Evolutionary conservation across 2,113 vertebrate genomes (phyloP), one percentile per base, ranked within the genome.

Genomic region (Oceanodroma tethys): DNA sequence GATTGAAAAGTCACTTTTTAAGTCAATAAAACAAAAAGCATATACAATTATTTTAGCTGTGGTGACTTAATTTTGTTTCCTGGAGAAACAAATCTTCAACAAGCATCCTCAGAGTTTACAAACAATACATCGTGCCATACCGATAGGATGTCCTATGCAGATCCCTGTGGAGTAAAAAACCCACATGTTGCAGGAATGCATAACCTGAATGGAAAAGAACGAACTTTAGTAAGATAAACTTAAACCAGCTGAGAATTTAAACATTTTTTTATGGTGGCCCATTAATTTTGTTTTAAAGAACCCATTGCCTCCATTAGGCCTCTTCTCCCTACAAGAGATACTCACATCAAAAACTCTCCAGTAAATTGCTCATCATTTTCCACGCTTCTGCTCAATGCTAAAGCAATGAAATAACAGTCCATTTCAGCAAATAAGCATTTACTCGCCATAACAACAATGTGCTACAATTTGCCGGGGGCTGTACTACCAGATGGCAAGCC

Each of bases 271-370:
- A 83, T 42, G 21, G 29, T 40, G 34, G 18, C 14, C 48, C 50
- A 50, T 80, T 68, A 65, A 56, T 84, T 92, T 90, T 87, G 29
- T 76, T 90, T 36, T 73, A 73, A 93, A 81, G 72, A 89, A 93
- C 10, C 43, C 52, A 30, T 43, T 76, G 59, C n/a, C 78, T 93
- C 48, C 74, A 71, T 75, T 66, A 66, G 38, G 52, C 43, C 50
- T 58, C 55, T 60, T 86, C 47, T 91, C 36, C 40, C 21, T 56
- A 36, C 6, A 2, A 34, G 12, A 86, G 36, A 76, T 30, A 18
- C 7, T 70, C 4, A 0, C 60, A 76, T 74, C 27, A 86, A 79
- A 91, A 91, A 22, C 23, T 38, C 86, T 36, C 47, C 47, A 59
- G 52, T 45, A 72, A 58, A 75, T 43, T 68, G 34, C 21, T 88